Conservation (phyloP, 2,888 invertebrate genomes). For the Rotaria socialis region DNA sequence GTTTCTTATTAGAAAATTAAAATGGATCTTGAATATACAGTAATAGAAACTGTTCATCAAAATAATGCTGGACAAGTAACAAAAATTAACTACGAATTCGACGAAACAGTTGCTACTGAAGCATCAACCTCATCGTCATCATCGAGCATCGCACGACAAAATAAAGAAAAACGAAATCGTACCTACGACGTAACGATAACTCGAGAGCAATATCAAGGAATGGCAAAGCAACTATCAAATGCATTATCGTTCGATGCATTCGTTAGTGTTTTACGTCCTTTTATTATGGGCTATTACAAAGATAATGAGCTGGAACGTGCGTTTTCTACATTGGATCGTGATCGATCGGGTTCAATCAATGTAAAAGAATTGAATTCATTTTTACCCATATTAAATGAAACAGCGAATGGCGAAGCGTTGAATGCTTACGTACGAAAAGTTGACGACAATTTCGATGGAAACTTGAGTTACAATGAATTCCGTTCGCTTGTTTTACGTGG, state of each 20-base stretch:
- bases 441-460: slow-evolving; percentile 15
- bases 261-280: slow-evolving; percentile 27
- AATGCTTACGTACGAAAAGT: not conserved
- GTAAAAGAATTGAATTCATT: not conserved
- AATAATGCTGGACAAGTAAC: not conserved
- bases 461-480: slow-evolving; percentile 26
- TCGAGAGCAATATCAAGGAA: not conserved
- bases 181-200: not conserved
- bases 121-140: too few species aligned
- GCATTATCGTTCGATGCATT: slow-evolving; percentile 14
- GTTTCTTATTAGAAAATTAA: too few species aligned
- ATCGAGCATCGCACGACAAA: not conserved
- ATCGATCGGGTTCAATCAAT: not conserved
- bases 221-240: not conserved
- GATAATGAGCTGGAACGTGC: not conserved
- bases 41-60: not conserved
- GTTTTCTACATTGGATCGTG: not conserved
- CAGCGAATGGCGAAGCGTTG: not conserved
- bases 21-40: not conserved
- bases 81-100: slow-evolving; percentile 13
- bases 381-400: slow-evolving; percentile 13
- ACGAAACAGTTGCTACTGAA: not conserved
- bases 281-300: not conserved
- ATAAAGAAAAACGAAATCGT: slow-evolving; percentile 28
- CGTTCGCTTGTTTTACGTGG: slow-evolving; percentile 24